phyloP scores from a whole-genome alignment of 35 echinoderm and acorn worm genomes.

The Anneissia japonica region DNA sequence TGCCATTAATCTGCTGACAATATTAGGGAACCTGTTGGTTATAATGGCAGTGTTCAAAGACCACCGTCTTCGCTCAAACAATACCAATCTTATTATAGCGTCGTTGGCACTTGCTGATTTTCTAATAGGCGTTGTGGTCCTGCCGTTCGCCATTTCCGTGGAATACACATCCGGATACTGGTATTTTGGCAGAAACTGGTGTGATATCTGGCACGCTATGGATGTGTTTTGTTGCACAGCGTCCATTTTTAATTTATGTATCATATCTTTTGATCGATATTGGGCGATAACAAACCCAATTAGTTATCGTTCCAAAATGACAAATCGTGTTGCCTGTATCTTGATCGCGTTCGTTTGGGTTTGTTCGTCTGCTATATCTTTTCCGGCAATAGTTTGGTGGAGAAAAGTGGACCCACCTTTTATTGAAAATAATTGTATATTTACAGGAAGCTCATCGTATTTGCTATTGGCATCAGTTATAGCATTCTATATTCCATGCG shows the following conservation, averaged over 20 bases:
- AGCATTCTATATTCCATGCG: too few relatives aligned
- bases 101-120: slow-evolving; percentile 72
- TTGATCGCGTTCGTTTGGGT: slow-evolving; percentile 43
- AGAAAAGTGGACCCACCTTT: too few relatives aligned
- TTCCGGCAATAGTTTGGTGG: background rate
- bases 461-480: too few relatives aligned
- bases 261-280: slow-evolving; percentile 76
- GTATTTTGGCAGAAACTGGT: slow-evolving; percentile 53
- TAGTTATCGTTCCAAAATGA: slow-evolving; percentile 57
- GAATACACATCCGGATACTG: slow-evolving; percentile 49
- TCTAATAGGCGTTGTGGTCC: slow-evolving; percentile 37
- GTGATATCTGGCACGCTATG: slow-evolving; percentile 73
- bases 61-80: slow-evolving; percentile 37
- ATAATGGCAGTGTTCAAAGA: slow-evolving; percentile 66
- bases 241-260: slow-evolving; percentile 78
- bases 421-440: too few relatives aligned
- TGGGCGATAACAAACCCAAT: slow-evolving; percentile 71
- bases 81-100: slow-evolving; percentile 67
- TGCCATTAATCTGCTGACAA: too few relatives aligned
- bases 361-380: slow-evolving; percentile 31
- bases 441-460: too few relatives aligned
- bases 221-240: slow-evolving; percentile 91
- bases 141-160: slow-evolving; percentile 53
- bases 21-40: slow-evolving; percentile 81
- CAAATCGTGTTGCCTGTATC: slow-evolving; percentile 6